phyloP scores from a whole-genome alignment of 2,113 vertebrate species.

The Motacilla tschutschensis region DNA sequence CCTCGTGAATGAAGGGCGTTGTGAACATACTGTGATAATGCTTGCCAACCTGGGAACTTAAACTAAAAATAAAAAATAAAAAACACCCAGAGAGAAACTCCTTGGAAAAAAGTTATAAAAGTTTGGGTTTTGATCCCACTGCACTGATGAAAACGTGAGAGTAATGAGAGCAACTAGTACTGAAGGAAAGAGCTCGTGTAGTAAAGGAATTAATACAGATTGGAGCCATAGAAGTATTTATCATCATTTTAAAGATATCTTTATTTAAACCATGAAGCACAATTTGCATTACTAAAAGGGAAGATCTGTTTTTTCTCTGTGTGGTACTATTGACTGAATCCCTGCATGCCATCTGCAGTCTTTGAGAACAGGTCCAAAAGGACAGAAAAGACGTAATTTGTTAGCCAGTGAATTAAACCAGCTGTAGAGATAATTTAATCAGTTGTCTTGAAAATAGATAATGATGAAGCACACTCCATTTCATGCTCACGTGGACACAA shows the following conservation, averaged over 20 bases:
- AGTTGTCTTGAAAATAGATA: background rate
- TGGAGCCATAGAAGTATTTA: background rate
- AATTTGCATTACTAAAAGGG: background rate
- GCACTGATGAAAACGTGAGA: background rate
- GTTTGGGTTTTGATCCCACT: background rate
- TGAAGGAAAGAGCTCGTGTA: background rate
- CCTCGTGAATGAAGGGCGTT: background rate
- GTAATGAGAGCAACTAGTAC: background rate
- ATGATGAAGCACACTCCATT: background rate
- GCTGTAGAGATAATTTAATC: constrained; percentile 8
- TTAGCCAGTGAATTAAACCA: background rate
- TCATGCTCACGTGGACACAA: background rate
- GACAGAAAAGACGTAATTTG: background rate
- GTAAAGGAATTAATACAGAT: background rate
- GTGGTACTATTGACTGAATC: background rate
- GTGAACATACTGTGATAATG: background rate
- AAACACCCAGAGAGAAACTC: background rate
- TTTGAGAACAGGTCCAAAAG: background rate
- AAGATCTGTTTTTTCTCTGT: background rate
- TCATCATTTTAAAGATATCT: background rate
- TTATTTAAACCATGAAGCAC: background rate
- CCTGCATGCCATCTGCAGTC: background rate
- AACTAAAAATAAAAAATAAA: background rate
- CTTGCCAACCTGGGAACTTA: background rate
- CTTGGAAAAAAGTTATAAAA: background rate